phyloP scores from a whole-genome alignment of 2,113 vertebrate species.

The Benitochromis conjunctus region DNA sequence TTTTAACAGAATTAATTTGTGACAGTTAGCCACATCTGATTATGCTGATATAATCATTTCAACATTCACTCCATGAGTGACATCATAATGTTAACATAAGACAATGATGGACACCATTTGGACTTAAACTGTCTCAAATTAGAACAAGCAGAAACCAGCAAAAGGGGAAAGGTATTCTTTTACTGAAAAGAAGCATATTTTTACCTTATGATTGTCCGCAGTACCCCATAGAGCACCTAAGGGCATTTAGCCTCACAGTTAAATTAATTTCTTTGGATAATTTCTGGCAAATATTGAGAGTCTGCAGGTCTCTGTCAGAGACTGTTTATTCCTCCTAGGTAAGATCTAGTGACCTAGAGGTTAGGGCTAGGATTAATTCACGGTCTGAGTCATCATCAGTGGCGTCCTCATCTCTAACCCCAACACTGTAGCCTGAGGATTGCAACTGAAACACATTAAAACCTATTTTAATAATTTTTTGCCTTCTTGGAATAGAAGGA shows the following conservation, averaged over 20 bases:
- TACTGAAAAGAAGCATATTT: not conserved
- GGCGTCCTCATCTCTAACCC: not conserved
- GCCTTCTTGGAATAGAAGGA: too few relatives aligned
- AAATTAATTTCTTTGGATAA: not conserved
- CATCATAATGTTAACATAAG: not conserved
- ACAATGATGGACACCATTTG: not conserved
- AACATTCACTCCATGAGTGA: not conserved
- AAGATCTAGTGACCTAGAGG: not conserved
- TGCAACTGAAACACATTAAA: too few relatives aligned
- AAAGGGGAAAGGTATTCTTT: fast-evolving
- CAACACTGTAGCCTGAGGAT: not conserved
- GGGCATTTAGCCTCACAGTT: not conserved
- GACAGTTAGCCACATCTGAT: not conserved
- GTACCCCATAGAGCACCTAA: not conserved
- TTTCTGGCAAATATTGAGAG: not conserved
- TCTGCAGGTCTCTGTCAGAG: not conserved
- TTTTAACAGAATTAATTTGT: not conserved
- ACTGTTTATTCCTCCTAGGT: not conserved
- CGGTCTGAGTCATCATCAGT: not conserved
- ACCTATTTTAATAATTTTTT: too few relatives aligned
- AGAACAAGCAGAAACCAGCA: not conserved
- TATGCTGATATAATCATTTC: not conserved
- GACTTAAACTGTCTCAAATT: not conserved
- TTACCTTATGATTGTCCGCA: not conserved
- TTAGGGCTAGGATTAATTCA: not conserved